Conservation (phyloP, 2,797 vertebrate genomes). For the Anguilla marmorata region DNA sequence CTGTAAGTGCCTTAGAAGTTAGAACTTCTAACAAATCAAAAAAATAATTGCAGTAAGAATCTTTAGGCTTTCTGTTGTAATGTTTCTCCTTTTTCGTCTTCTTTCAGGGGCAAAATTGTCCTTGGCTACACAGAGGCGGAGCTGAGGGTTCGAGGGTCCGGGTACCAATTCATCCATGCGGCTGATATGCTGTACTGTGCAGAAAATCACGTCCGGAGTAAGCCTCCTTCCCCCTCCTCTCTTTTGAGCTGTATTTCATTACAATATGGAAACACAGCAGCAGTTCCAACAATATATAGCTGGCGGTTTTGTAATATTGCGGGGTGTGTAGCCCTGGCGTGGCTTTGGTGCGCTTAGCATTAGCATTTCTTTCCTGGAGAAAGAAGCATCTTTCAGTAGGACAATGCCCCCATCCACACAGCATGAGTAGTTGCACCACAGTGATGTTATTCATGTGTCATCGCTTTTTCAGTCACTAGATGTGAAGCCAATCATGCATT, state of each 20-base stretch:
- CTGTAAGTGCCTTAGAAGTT: background rate
- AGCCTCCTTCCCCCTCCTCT: conserved; percentile 39
- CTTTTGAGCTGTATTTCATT: background rate
- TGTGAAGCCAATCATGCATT: background rate
- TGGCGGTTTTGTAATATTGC: conserved; percentile 1
- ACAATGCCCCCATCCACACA: background rate
- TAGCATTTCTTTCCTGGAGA: background rate
- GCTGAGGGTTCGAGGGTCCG: conserved; percentile 68
- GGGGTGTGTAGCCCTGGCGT: background rate
- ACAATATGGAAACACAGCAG: background rate
- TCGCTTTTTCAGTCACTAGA: background rate
- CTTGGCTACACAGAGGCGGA: conserved; percentile 74
- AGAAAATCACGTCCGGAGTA: conserved; percentile 74
- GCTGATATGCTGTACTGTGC: conserved; percentile 75
- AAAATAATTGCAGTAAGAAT: background rate
- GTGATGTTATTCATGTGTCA: background rate
- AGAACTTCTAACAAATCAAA: background rate
- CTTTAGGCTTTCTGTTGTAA: background rate
- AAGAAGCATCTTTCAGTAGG: background rate
- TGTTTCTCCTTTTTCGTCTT: background rate
- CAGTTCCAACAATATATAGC: background rate
- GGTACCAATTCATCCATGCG: conserved; percentile 75
- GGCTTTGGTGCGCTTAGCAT: background rate
- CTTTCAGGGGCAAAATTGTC: conserved; percentile 68
- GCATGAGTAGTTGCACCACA: background rate